Conservation (phyloP, 2,113 vertebrate genomes). For the Nanorana parkeri region DNA sequence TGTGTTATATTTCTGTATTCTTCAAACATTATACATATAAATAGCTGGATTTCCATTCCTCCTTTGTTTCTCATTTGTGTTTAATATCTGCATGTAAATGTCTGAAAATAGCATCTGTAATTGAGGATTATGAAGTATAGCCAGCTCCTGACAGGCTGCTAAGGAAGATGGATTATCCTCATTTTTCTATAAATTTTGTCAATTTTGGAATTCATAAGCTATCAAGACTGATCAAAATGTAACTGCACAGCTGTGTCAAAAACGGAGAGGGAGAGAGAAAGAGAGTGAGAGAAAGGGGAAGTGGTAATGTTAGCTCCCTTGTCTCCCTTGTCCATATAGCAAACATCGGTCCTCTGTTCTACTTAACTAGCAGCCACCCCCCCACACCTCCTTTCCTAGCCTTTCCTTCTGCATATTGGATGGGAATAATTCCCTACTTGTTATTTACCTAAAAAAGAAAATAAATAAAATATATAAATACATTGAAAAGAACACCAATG, state of each 20-base stretch:
- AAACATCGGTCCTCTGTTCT: slow-evolving; percentile 63
- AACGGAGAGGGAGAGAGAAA: slow-evolving; percentile 59
- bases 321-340: slow-evolving; percentile 6
- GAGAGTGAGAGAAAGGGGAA: neutral
- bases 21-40: slow-evolving; percentile 78
- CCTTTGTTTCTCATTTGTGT: slow-evolving; percentile 87
- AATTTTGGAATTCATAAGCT: slow-evolving; percentile 98
- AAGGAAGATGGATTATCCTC: slow-evolving; percentile 99
- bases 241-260: slow-evolving; percentile 85
- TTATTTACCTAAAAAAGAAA: slow-evolving; percentile 46
- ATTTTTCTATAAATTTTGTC: slow-evolving; percentile 99
- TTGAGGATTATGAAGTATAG: slow-evolving; percentile 99
- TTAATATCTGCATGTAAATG: slow-evolving; percentile 90
- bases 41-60: slow-evolving; percentile 81
- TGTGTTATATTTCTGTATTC: slow-evolving; percentile 56
- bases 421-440: slow-evolving; percentile 51
- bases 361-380: slow-evolving; percentile 9
- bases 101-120: slow-evolving; percentile 92
- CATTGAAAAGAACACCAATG: slow-evolving; percentile 68
- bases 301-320: slow-evolving; percentile 24
- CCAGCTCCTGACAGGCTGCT: slow-evolving; percentile 97
- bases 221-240: slow-evolving; percentile 94
- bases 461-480: slow-evolving; percentile 68
- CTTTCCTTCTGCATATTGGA: slow-evolving; percentile 44
- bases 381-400: slow-evolving; percentile 31